A percentile compares a stretch with the other conserved stretches of the same genome.
Evolutionary conservation across 2,888 invertebrate species (phyloP).

Genomic region (Hyalella azteca): DNA sequence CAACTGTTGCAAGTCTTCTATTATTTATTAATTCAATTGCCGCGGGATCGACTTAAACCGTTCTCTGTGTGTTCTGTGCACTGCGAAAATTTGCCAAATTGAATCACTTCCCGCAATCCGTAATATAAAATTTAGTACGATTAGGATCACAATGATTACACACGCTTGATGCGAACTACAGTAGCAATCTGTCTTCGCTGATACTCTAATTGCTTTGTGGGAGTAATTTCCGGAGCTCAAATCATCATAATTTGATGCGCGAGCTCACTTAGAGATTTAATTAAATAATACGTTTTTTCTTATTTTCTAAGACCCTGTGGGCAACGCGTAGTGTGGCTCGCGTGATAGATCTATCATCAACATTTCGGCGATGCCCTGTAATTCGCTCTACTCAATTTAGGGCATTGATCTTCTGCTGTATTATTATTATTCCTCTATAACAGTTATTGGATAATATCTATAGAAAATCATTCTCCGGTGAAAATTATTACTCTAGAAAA

Average conservation of each 20-base stretch:
- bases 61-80: too few relatives aligned
- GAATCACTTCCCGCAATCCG: background rate
- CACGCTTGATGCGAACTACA: background rate
- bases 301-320: too few relatives aligned
- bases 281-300: conserved; percentile 1
- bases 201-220: background rate
- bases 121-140: background rate
- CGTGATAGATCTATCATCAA: background rate
- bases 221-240: background rate
- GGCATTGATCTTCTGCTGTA: too few relatives aligned
- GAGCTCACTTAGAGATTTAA: background rate
- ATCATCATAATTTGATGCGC: background rate
- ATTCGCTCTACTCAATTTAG: too few relatives aligned
- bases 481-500: too few relatives aligned
- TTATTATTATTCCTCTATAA: too few relatives aligned
- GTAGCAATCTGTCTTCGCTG: background rate
- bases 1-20: too few relatives aligned
- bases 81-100: too few relatives aligned
- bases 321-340: background rate
- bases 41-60: too few relatives aligned
- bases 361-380: background rate
- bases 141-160: background rate
- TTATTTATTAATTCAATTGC: too few relatives aligned
- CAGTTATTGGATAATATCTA: too few relatives aligned
- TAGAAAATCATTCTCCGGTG: too few relatives aligned